Evolutionary conservation across 2,888 invertebrate genomes (phyloP).

Genomic region (Lepidochrysops patricia): DNA sequence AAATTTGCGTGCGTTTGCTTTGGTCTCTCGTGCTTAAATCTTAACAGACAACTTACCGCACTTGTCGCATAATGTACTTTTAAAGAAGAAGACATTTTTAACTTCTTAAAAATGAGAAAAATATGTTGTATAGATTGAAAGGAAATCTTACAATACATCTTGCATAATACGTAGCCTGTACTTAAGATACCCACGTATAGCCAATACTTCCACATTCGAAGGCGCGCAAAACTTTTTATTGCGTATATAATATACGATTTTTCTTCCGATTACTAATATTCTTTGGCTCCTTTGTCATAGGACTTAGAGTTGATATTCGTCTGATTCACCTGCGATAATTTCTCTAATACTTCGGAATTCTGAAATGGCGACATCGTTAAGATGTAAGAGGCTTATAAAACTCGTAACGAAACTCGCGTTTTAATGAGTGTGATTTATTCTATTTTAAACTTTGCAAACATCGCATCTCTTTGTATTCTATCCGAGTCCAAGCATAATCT

Average conservation of each 20-base stretch:
- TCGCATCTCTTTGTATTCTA: conserved; percentile 11
- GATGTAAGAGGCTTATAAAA: conserved; percentile 13
- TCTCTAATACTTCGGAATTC: conserved; percentile 4
- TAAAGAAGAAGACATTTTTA: too few relatives aligned
- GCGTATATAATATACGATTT: not conserved
- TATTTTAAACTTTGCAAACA: conserved; percentile 12
- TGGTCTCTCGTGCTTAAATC: too few relatives aligned
- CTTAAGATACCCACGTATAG: not conserved
- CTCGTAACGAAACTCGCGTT: conserved; percentile 10
- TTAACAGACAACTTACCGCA: too few relatives aligned
- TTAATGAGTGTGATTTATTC: conserved; percentile 13
- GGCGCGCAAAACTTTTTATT: not conserved
- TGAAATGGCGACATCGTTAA: conserved; percentile 12
- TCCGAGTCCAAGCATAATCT: conserved; percentile 6
- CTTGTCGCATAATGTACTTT: too few relatives aligned
- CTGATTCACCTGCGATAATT: conserved; percentile 6
- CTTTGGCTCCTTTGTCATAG: not conserved
- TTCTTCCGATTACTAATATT: not conserved
- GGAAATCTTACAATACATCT: not conserved
- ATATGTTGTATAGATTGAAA: not conserved
- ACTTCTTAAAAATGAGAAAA: too few relatives aligned
- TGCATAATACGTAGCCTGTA: too few relatives aligned
- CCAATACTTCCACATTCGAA: not conserved
- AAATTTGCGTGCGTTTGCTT: too few relatives aligned
- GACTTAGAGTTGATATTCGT: not conserved